phyloP scores from a whole-genome alignment of 2,797 vertebrate genomes.

The Antrozous pallidus region DNA sequence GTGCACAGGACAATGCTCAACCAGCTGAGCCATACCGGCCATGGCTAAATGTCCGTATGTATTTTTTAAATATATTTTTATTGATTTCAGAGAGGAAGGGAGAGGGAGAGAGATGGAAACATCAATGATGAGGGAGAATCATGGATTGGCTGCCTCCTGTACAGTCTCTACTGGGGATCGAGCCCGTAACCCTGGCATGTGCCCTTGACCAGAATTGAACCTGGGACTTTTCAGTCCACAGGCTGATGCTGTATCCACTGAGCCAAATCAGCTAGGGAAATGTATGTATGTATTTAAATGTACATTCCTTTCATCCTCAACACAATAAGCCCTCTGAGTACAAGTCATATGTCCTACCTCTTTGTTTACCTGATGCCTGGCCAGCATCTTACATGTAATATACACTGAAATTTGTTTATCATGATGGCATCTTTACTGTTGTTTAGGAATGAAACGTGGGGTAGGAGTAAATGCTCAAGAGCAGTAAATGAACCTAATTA shows the following conservation, averaged over 20 bases:
- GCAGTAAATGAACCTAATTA: neutral
- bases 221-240: too few species aligned
- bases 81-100: too few species aligned
- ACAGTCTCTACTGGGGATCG: too few species aligned
- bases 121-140: too few species aligned
- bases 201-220: too few species aligned
- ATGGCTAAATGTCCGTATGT: neutral
- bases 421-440: neutral
- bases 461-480: neutral
- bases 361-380: neutral
- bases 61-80: neutral
- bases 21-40: too few species aligned
- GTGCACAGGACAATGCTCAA: too few species aligned
- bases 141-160: too few species aligned
- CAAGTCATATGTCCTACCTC: neutral
- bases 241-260: neutral
- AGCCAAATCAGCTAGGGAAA: neutral
- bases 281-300: neutral
- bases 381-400: neutral
- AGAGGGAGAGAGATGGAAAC: too few species aligned
- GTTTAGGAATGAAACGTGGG: conserved; percentile 28
- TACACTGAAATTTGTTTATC: neutral
- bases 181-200: too few species aligned
- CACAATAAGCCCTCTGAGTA: neutral
- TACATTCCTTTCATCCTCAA: neutral